Conservation (phyloP, 2,888 invertebrate species). For the Zhuqinia jingwanae region DNA sequence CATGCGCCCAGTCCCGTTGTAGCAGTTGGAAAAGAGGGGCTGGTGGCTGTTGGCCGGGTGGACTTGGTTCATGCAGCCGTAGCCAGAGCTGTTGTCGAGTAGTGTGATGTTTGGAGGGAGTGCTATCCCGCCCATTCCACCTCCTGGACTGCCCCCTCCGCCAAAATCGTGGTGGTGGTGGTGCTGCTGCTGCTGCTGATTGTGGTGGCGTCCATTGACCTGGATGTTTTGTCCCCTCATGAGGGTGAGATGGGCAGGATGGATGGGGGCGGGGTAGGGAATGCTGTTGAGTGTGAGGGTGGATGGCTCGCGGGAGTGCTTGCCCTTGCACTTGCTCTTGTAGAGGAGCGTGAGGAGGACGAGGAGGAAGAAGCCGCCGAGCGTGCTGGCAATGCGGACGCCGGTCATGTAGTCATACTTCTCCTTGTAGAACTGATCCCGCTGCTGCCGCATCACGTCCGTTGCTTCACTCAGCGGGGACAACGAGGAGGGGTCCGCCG, state of each 20-base stretch:
- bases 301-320: conserved; percentile 67
- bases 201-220: conserved; percentile 52
- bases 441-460: conserved; percentile 81
- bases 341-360: conserved; percentile 95
- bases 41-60: conserved; percentile 61
- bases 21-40: conserved; percentile 49
- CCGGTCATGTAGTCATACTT: conserved; percentile 97
- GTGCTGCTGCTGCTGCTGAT: conserved; percentile 39
- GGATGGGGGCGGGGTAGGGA: conserved; percentile 27
- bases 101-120: conserved; percentile 53
- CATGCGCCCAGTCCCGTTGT: not conserved
- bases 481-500: not conserved
- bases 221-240: conserved; percentile 59
- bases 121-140: too few species aligned
- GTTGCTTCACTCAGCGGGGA: not conserved
- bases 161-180: conserved; percentile 43
- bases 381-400: conserved; percentile 93
- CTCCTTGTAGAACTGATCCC: conserved; percentile 91
- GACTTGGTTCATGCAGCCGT: conserved; percentile 71
- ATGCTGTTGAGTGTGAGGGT: conserved; percentile 38
- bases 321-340: conserved; percentile 87
- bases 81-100: conserved; percentile 64
- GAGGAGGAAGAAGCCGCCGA: conserved; percentile 94
- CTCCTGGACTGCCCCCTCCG: conserved; percentile 25
- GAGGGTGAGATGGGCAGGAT: conserved; percentile 6